A percentile compares a stretch with the other conserved stretches of the same genome.
Evolutionary conservation across 2,888 invertebrate species (phyloP).

Genomic region (Ptilodon capucinus): DNA sequence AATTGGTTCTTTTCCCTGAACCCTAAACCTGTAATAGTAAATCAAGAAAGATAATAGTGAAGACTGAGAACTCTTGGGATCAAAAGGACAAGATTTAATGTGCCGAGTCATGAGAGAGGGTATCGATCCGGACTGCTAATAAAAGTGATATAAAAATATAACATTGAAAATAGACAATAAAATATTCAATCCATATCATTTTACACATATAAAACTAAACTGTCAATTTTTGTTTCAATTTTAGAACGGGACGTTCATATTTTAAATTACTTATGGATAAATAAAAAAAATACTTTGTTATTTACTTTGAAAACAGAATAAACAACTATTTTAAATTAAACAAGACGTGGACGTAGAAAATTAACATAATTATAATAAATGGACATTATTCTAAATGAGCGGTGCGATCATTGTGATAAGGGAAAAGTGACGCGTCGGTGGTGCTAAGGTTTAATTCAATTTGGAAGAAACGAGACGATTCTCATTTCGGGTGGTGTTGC

Average conservation of each 20-base stretch:
- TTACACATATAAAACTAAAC: conserved; percentile 6
- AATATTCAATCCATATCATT: conserved; percentile 25
- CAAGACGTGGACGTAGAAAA: conserved; percentile 10
- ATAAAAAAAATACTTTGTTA: not conserved
- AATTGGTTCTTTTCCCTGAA: conserved; percentile 46
- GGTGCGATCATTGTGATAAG: conserved; percentile 37
- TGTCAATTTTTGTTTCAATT: conserved; percentile 21
- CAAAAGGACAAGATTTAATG: conserved; percentile 12
- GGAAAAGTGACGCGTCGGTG: conserved; percentile 18
- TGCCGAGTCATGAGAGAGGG: not conserved
- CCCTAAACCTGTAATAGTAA: conserved; percentile 36
- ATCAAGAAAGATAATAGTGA: conserved; percentile 32
- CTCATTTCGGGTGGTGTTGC: conserved; percentile 5
- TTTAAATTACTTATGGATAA: not conserved
- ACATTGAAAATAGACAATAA: conserved; percentile 19
- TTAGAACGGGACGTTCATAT: not conserved
- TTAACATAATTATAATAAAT: conserved; percentile 2
- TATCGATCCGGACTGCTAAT: not conserved
- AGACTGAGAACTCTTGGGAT: conserved; percentile 41
- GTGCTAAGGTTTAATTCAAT: conserved; percentile 7
- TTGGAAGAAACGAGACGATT: conserved; percentile 1
- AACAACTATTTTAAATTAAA: conserved; percentile 8
- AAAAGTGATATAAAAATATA: conserved; percentile 1
- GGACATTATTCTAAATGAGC: conserved; percentile 33
- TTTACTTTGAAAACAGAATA: not conserved